Percentiles rank a stretch among this genome's conserved stretches.
Conservation (phyloP, 2,797 vertebrate species). For the Rousettus madagascariensis region DNA sequence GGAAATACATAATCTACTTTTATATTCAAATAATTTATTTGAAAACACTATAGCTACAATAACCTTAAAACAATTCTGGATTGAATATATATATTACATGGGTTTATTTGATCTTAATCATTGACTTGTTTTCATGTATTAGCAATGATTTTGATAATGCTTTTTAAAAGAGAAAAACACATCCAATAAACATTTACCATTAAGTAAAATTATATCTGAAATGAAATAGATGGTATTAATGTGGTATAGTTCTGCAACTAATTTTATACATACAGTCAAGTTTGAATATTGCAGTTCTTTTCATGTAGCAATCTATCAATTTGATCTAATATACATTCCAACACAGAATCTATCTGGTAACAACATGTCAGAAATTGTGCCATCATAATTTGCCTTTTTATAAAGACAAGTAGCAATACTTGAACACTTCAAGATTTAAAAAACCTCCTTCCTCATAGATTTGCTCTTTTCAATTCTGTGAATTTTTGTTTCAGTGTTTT, state of each 20-base stretch:
- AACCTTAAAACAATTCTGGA: conserved; percentile 85
- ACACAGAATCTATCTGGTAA: conserved; percentile 56
- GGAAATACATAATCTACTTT: conserved; percentile 90
- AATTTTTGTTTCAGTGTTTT: conserved; percentile 34
- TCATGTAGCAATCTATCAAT: conserved; percentile 27
- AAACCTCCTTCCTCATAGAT: neutral
- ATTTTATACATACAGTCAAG: neutral
- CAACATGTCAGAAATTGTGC: conserved; percentile 56
- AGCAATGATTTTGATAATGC: conserved; percentile 71
- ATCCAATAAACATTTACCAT: conserved; percentile 41
- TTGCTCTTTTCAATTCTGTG: neutral
- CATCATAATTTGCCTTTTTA: conserved; percentile 34
- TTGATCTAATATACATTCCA: conserved; percentile 68
- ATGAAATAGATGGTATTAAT: neutral
- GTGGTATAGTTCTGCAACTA: conserved; percentile 19
- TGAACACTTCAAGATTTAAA: neutral
- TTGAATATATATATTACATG: conserved; percentile 78
- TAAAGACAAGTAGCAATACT: conserved; percentile 11
- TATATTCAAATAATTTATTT: conserved; percentile 89
- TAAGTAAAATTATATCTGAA: conserved; percentile 58
- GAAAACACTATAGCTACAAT: conserved; percentile 84
- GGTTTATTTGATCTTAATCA: conserved; percentile 82
- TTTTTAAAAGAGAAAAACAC: conserved; percentile 50
- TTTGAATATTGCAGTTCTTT: neutral
- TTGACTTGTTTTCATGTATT: conserved; percentile 81